Conservation (phyloP, 2,113 vertebrate species). For the Pipra filicauda region DNA sequence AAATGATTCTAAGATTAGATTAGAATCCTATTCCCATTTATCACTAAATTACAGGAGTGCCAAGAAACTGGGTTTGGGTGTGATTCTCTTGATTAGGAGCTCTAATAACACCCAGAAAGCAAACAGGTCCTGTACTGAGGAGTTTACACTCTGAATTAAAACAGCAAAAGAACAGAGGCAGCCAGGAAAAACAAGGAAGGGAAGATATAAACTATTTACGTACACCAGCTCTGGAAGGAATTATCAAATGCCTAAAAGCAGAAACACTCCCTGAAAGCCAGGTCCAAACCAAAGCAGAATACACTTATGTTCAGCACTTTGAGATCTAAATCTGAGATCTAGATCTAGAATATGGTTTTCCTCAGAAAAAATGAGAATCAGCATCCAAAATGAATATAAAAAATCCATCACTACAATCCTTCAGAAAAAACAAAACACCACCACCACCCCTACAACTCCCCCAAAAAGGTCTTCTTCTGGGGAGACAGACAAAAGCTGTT, state of each 20-base stretch:
- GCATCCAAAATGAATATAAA: background rate
- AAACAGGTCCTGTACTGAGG: background rate
- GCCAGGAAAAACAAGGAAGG: background rate
- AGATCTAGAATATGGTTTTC: background rate
- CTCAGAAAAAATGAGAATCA: background rate
- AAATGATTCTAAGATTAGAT: background rate
- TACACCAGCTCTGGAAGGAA: background rate
- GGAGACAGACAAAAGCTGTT: background rate
- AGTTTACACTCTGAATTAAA: background rate
- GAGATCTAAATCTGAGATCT: background rate
- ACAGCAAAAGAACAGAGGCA: background rate
- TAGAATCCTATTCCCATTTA: background rate
- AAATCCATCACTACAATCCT: background rate
- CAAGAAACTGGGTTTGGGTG: background rate
- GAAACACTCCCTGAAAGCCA: background rate
- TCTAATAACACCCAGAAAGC: background rate
- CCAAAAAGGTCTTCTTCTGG: fast-evolving
- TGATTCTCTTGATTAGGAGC: background rate
- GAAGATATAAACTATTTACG: background rate
- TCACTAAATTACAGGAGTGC: background rate
- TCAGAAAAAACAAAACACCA: background rate
- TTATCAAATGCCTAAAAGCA: background rate
- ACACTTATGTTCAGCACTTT: background rate
- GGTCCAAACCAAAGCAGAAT: background rate
- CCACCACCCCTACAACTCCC: fast-evolving